Evolutionary conservation across 2,113 vertebrate species (phyloP), one percentile per base, ranked within the genome.

Genomic region (Sarotherodon lohbergeri): DNA sequence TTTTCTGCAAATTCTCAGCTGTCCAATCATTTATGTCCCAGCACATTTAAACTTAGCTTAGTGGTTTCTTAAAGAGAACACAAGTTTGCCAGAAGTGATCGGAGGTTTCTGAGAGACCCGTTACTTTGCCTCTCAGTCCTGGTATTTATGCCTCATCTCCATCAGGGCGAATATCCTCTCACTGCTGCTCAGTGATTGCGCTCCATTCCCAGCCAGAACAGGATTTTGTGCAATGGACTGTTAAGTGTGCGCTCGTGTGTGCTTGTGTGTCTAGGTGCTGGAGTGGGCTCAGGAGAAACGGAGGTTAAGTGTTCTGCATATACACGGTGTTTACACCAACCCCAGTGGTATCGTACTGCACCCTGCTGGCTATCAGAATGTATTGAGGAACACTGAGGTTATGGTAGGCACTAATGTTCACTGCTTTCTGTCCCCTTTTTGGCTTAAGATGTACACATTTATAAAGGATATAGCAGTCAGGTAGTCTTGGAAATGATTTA

Each of bases 231-330:
- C 91, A 90, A 14, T 90, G 85, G 89, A 91, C 88, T 95, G 93
- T 95, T 81, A 93, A 95, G 56, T 52, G 17, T 86, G 82, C 68
- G 83, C 66, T 59, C 88, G 22, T 78, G 50, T 76, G 19, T 86
- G 73, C 73, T 52, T 93, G 90, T 90, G 54, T 92, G 54, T 93
- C 5, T 81, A 99, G 98, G 98, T 99, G 84, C 95, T 99, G 79
- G 98, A 99, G 94, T 99, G 98, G 98, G 98, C 98, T 1, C 98
- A 99, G 68, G 98, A 98, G 93, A 99, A 98, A 94, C 96, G 98
- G 92, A 96, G 96, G 87, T 96, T 99, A 56, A 98, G 98, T 5
- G 98, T 99, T n/a, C 92, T 99, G 41, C 98, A 99, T 63, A 99
- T 99, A 92, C 98, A 99, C 1, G 98, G 98, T 0, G 98, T 99